These are phyloP conservation scores for Odontesthes bonariensis DNA, from an alignment of 2,113 vertebrate species.

Conservation along the genomic window DNA sequence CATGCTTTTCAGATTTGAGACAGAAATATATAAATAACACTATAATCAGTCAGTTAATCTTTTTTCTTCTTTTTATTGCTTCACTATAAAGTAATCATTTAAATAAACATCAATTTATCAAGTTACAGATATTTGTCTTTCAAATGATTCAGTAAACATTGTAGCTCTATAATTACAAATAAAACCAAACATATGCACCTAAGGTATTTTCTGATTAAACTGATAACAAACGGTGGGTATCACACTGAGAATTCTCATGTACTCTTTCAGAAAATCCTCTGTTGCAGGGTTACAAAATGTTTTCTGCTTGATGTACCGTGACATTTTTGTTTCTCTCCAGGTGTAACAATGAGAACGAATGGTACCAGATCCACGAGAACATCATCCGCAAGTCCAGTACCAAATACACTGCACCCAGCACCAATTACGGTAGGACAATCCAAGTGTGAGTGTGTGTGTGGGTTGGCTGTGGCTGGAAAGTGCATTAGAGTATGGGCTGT, in stretches of 20 bases:
- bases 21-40: not conserved
- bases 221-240: not conserved
- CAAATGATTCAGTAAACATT: too few relatives aligned
- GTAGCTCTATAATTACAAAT: too few relatives aligned
- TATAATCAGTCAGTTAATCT: not conserved
- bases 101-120: too few relatives aligned
- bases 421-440: slow-evolving; percentile 90
- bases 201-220: too few relatives aligned
- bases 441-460: not conserved
- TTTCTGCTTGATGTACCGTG: not conserved
- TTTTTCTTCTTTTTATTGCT: not conserved
- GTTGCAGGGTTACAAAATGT: not conserved
- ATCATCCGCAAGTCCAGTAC: slow-evolving; percentile 98
- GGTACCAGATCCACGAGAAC: slow-evolving; percentile 98
- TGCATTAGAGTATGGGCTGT: not conserved
- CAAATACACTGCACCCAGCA: slow-evolving; percentile 97
- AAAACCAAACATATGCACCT: too few relatives aligned
- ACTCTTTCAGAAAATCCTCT: not conserved
- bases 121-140: too few relatives aligned
- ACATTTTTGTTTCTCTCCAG: slow-evolving; percentile 69
- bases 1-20: too few relatives aligned
- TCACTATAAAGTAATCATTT: not conserved
- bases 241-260: not conserved
- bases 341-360: slow-evolving; percentile 98
- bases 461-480: not conserved